Evolutionary conservation across 2,888 invertebrate genomes (phyloP), one percentile per base, ranked within the genome.

Genomic region (Dryocosmus kuriphilus): DNA sequence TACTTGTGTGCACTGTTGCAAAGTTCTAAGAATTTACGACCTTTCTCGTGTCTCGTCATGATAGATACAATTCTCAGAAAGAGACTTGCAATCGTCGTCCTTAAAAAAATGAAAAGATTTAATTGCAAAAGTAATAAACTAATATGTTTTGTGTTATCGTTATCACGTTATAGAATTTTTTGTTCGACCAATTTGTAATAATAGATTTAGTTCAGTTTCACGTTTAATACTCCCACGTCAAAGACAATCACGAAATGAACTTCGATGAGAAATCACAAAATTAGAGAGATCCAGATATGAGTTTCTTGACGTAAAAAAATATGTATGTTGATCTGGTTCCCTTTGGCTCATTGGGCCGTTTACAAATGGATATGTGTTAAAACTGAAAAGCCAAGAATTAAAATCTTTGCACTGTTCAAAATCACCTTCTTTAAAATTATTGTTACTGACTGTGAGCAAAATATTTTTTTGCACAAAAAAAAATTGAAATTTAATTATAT

Each of bases 321-420:
- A 71, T 71, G 30, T 71, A 71, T 71, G 30, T 71, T 51, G 46
- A 30, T 46, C 67, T 67, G 46, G 46, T 46, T 67, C 67, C 38
- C 67, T 67, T 51, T 51, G 71, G 51, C 32, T 30, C 71, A 51
- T 71, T 46, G 51, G 24, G 51, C 46, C 8, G 9, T 51, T 71
- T 24, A 71, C 30, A 71, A 27, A 9, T 51, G n/a, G 71, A 71
- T 71, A 71, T 71, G 51, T 71, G 8, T 71, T 51, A 51, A 71
- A 71, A 51, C 16, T 30, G 27, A 51, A 57, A 27, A 57, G 14
- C 16, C 24, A 57, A 24, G 9, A 57, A 22, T 57, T 57, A 27
- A 57, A 57, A 24, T 57, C 57, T 24, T 57, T 57, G 14, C 57
- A 6, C 6, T 57, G 22, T 14, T 24, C 14, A 1, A 57, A 57